Evolutionary conservation across 2,113 vertebrate genomes (phyloP).

Genomic region (Zeus faber): DNA sequence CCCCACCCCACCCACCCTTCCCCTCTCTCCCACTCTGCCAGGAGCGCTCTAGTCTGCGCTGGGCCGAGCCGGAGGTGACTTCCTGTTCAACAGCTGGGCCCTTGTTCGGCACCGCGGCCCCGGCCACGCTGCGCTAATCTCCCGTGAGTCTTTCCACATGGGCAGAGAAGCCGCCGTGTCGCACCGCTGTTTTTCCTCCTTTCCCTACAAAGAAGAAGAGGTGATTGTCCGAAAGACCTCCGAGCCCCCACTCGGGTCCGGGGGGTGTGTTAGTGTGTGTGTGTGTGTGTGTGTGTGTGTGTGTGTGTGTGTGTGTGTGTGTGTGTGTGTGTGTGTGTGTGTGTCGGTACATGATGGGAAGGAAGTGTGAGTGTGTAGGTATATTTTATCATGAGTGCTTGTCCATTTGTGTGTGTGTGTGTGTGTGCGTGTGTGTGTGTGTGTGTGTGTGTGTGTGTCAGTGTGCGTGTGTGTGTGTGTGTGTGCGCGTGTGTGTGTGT

Average conservation of each 20-base stretch:
- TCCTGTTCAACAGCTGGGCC: conserved; percentile 73
- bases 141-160: conserved; percentile 71
- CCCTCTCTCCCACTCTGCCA: conserved; percentile 15
- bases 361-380: neutral
- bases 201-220: conserved; percentile 71
- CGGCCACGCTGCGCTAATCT: conserved; percentile 62
- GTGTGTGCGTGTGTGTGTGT: conserved; percentile 17
- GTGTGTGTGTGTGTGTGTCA: conserved; percentile 24
- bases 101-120: conserved; percentile 53
- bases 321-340: conserved; percentile 11
- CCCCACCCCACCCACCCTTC: conserved; percentile 13
- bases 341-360: too few species aligned
- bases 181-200: conserved; percentile 67
- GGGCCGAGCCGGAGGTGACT: conserved; percentile 64
- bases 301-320: conserved; percentile 49
- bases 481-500: conserved; percentile 10
- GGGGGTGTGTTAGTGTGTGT: conserved; percentile 23
- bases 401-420: conserved; percentile 49
- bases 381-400: too few species aligned
- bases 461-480: neutral
- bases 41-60: conserved; percentile 21
- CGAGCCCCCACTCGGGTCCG: neutral
- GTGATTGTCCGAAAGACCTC: too few species aligned
- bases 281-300: conserved; percentile 15
- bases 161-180: conserved; percentile 60